Conservation (phyloP, 2,888 invertebrate genomes). For the Sesia apiformis region DNA sequence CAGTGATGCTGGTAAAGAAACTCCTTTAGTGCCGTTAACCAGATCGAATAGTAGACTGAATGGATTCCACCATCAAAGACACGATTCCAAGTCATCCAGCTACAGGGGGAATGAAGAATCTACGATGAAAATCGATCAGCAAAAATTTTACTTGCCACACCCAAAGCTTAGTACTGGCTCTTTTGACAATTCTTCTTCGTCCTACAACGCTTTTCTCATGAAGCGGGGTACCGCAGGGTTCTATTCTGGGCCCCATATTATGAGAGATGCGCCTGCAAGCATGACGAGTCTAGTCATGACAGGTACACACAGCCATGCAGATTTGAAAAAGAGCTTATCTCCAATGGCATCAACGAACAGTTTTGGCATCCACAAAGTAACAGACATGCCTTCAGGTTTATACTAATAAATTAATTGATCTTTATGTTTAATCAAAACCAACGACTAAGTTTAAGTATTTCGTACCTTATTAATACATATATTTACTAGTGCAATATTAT, state of each 20-base stretch:
- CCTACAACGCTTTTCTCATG: conserved; percentile 71
- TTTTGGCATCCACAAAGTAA: conserved; percentile 76
- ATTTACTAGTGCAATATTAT: conserved; percentile 66
- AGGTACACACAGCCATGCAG: conserved; percentile 59
- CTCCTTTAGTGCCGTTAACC: conserved; percentile 47
- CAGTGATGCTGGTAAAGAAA: conserved; percentile 52
- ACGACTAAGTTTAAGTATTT: conserved; percentile 63
- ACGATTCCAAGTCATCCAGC: conserved; percentile 38
- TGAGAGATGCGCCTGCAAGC: conserved; percentile 62
- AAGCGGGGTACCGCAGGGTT: conserved; percentile 79
- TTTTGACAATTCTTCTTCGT: conserved; percentile 39
- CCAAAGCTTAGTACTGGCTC: conserved; percentile 43
- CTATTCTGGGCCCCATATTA: conserved; percentile 75
- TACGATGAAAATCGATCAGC: conserved; percentile 37
- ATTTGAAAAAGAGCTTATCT: conserved; percentile 57
- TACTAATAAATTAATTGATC: conserved; percentile 56
- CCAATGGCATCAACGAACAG: conserved; percentile 48
- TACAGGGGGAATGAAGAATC: conserved; percentile 38
- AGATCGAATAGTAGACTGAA: conserved; percentile 40
- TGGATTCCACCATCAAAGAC: conserved; percentile 22
- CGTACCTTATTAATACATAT: conserved; percentile 41
- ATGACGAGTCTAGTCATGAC: conserved; percentile 62
- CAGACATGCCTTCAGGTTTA: conserved; percentile 82
- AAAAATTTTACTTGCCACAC: conserved; percentile 49
- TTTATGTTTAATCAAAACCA: conserved; percentile 50